Percentiles rank a stretch among this genome's conserved stretches.
These are phyloP conservation scores for Caretta caretta DNA, from an alignment of 2,113 vertebrate genomes.

Conservation along the genomic window DNA sequence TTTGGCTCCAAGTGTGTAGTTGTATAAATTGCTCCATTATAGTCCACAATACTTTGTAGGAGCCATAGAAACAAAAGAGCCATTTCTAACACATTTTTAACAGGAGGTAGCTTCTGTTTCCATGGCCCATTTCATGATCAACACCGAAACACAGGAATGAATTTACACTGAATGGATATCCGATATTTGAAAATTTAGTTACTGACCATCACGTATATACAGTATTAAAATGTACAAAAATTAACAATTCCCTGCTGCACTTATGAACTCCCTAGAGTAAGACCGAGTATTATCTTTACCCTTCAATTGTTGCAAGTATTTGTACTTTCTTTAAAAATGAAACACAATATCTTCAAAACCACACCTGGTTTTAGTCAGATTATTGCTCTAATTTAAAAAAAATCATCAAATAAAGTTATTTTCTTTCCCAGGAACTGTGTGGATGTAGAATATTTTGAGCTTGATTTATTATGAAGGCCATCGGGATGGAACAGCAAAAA, in stretches of 20 bases:
- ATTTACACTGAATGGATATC: neutral
- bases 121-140: too few relatives aligned
- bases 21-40: neutral
- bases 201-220: neutral
- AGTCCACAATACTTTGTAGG: neutral
- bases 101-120: neutral
- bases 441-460: constrained; percentile 73
- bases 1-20: neutral
- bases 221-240: neutral
- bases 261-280: neutral
- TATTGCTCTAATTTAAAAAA: neutral
- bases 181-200: neutral
- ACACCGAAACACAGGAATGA: neutral
- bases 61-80: neutral
- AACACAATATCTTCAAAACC: neutral
- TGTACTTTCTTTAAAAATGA: neutral
- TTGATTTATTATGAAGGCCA: constrained; percentile 69
- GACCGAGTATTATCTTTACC: too few relatives aligned
- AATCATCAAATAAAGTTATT: neutral
- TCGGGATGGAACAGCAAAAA: constrained; percentile 35
- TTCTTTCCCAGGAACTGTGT: constrained; percentile 72
- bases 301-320: too few relatives aligned
- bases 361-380: neutral
- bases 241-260: neutral
- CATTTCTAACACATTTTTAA: neutral